Evolutionary conservation across 2,113 vertebrate species (phyloP).

Genomic region (Prunella himalayana): DNA sequence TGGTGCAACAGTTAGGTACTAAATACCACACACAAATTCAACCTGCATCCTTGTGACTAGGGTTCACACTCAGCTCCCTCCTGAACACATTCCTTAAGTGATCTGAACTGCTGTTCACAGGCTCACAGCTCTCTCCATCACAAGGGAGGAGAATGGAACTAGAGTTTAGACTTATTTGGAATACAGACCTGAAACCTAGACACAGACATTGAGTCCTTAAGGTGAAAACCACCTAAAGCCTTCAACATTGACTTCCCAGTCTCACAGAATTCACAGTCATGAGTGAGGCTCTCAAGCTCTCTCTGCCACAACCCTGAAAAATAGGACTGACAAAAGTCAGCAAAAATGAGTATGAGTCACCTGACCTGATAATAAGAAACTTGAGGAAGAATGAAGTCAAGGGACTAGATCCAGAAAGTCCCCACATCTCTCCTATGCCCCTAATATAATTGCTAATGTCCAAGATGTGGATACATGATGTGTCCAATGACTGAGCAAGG

Average conservation of each 20-base stretch:
- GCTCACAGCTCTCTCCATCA: not conserved
- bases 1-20: not conserved
- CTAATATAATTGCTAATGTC: not conserved
- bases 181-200: not conserved
- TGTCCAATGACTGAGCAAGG: not conserved
- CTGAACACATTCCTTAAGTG: not conserved
- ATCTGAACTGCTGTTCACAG: not conserved
- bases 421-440: not conserved
- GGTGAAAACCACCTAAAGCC: not conserved
- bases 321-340: not conserved
- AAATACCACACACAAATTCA: not conserved
- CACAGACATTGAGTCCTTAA: not conserved
- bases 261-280: not conserved
- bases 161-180: not conserved
- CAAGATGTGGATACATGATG: rapidly evolving
- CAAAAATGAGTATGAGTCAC: not conserved
- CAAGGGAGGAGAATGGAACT: not conserved
- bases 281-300: not conserved
- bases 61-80: not conserved
- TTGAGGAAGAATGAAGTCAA: not conserved
- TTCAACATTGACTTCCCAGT: not conserved
- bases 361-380: not conserved
- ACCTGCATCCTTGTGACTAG: not conserved
- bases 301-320: not conserved
- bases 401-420: not conserved